These are phyloP conservation scores for Tringa solitaria DNA, from an alignment of 2,113 vertebrate species.

Conservation along the genomic window DNA sequence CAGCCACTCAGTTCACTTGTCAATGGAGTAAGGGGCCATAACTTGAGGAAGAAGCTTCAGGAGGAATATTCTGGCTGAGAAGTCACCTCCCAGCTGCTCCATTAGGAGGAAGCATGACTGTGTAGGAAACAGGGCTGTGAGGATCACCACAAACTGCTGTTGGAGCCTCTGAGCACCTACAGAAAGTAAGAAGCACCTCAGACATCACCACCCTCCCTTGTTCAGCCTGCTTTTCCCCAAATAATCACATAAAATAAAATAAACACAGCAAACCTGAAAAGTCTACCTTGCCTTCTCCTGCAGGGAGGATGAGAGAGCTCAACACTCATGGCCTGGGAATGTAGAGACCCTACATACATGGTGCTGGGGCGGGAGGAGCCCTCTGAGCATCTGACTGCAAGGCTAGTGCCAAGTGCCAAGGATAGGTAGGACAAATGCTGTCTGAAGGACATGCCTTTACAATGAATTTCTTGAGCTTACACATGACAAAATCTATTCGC, in stretches of 20 bases:
- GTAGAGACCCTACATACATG: rapidly evolving
- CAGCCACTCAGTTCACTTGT: neutral
- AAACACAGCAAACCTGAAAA: neutral
- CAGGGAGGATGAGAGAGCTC: neutral
- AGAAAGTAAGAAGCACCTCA: neutral
- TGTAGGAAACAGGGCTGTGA: neutral
- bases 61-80: neutral
- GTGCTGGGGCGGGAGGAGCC: neutral
- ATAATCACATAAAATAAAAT: neutral
- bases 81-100: neutral
- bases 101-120: neutral
- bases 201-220: neutral
- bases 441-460: neutral
- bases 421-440: neutral
- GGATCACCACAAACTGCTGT: neutral
- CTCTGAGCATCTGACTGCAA: neutral
- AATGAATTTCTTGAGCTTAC: neutral
- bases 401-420: neutral
- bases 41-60: neutral
- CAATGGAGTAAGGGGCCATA: neutral
- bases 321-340: neutral
- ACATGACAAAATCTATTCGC: neutral
- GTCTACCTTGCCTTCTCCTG: neutral
- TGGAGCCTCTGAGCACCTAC: neutral
- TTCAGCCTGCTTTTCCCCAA: neutral